Percentiles rank a stretch among this genome's conserved stretches.
These are phyloP conservation scores for Phania funesta DNA, from an alignment of 2,888 invertebrate species.

Conservation along the genomic window DNA sequence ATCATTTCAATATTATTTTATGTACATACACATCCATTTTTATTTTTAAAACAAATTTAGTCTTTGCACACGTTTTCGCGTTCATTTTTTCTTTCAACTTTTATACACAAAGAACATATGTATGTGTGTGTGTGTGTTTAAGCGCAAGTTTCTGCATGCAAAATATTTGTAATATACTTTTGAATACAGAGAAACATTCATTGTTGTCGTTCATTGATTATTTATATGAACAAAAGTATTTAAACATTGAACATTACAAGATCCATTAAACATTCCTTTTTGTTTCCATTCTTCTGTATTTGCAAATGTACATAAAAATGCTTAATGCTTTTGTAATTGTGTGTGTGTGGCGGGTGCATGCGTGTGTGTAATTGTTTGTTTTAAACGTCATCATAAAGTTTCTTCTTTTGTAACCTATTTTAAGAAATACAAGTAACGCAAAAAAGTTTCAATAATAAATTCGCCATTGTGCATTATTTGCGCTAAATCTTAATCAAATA, in stretches of 20 bases:
- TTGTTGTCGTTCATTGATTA: constrained; percentile 42
- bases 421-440: background rate
- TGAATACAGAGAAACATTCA: constrained; percentile 5
- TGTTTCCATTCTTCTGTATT: constrained; percentile 13
- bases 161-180: constrained; percentile 9
- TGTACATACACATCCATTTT: background rate
- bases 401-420: constrained; percentile 30
- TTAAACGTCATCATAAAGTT: constrained; percentile 1
- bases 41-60: constrained; percentile 38
- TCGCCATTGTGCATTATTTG: background rate
- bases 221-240: constrained; percentile 38
- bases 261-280: constrained; percentile 51
- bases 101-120: background rate
- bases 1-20: background rate
- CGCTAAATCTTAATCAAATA: background rate
- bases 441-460: background rate
- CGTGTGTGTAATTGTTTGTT: background rate
- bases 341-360: background rate
- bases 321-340: background rate
- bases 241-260: constrained; percentile 40
- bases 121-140: background rate
- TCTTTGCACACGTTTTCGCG: background rate
- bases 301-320: background rate
- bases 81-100: background rate
- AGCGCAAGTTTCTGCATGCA: background rate